A percentile compares a stretch with the other conserved stretches of the same genome.
phyloP scores from a whole-genome alignment of 1,140 invertebrate genomes.

The Procambarus virginalis region DNA sequence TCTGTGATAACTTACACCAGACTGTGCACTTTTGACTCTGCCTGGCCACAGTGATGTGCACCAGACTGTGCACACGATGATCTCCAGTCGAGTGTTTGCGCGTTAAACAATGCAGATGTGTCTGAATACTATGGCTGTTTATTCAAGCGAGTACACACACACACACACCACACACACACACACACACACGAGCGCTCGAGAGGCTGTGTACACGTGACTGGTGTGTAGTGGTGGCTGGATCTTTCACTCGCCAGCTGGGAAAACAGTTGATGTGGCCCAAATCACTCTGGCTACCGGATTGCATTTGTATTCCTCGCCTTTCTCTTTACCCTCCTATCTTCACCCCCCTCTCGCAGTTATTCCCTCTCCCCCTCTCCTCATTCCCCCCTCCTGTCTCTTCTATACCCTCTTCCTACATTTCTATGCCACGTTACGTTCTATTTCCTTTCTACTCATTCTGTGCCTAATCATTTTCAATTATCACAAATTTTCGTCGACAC shows the following conservation, averaged over 20 bases:
- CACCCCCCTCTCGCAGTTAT: background rate
- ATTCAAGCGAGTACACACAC: background rate
- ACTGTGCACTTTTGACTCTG: background rate
- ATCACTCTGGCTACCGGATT: background rate
- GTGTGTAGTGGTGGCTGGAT: background rate
- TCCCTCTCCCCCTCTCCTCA: background rate
- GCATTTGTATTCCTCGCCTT: background rate
- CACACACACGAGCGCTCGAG: background rate
- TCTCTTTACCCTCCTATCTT: background rate
- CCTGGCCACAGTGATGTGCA: background rate
- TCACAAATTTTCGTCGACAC: no score
- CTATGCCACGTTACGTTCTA: no score
- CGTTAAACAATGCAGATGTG: background rate
- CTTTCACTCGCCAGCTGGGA: background rate
- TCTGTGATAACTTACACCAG: background rate
- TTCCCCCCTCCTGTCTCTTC: no score
- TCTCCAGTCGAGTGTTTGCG: background rate
- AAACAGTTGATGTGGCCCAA: background rate
- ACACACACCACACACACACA: background rate
- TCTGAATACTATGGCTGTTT: background rate
- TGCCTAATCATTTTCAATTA: no score
- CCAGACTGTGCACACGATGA: background rate
- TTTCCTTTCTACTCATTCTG: no score
- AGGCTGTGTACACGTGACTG: background rate
- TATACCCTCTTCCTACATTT: no score